These are phyloP conservation scores for Epinotia bilunana DNA, from an alignment of 2,888 invertebrate species.

Conservation along the genomic window DNA sequence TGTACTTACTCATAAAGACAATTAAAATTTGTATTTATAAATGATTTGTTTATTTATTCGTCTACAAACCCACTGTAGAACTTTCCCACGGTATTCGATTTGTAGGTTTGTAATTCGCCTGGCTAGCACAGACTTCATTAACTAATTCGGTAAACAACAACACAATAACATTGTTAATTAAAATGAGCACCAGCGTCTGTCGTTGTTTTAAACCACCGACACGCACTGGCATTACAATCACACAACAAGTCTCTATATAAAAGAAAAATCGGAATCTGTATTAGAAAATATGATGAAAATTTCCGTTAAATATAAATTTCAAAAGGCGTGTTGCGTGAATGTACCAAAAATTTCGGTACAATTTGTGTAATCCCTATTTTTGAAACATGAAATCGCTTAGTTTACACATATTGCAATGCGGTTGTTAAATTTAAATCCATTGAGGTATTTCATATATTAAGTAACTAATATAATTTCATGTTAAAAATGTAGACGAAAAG, in stretches of 20 bases:
- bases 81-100: slow-evolving; percentile 16
- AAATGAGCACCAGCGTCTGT: slow-evolving; percentile 13
- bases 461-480: too few relatives aligned
- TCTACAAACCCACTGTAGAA: not conserved
- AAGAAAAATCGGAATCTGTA: not conserved
- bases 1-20: not conserved
- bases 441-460: not conserved
- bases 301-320: not conserved
- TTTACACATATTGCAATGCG: slow-evolving; percentile 10
- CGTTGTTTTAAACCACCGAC: slow-evolving; percentile 3
- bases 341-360: slow-evolving; percentile 28
- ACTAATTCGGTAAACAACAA: slow-evolving; percentile 33
- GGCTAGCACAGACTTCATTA: slow-evolving; percentile 31
- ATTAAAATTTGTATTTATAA: not conserved
- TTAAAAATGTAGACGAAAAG: not conserved
- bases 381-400: slow-evolving; percentile 17
- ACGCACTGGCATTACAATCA: slow-evolving; percentile 8
- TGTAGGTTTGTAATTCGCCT: slow-evolving; percentile 23
- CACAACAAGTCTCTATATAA: slow-evolving; percentile 7
- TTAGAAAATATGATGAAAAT: not conserved
- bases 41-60: slow-evolving; percentile 1
- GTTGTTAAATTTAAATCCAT: slow-evolving; percentile 16
- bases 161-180: slow-evolving; percentile 21
- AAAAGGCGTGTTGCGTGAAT: slow-evolving; percentile 15
- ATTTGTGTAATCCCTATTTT: not conserved